These are phyloP conservation scores for Excalfactoria chinensis DNA, from an alignment of 2,113 vertebrate species.

Conservation along the genomic window DNA sequence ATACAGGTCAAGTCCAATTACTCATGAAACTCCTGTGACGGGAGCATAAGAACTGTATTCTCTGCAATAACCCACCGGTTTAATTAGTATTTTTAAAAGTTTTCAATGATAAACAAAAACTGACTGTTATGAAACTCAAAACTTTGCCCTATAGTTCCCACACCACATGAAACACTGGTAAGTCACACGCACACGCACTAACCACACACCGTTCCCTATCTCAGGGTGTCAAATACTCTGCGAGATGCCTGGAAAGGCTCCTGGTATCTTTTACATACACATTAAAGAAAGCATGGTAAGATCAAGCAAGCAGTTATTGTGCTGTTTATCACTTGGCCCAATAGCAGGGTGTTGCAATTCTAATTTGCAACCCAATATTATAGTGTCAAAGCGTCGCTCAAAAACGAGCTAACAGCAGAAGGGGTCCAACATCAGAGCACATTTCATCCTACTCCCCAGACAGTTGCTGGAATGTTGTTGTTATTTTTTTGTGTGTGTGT, in stretches of 20 bases:
- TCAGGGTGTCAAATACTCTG: constrained; percentile 30
- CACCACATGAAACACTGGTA: background rate
- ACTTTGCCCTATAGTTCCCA: constrained; percentile 24
- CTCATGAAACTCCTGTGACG: constrained; percentile 64
- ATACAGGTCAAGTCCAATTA: constrained; percentile 77
- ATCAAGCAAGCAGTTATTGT: constrained; percentile 49
- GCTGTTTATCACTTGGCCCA: constrained; percentile 58
- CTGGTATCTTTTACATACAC: background rate
- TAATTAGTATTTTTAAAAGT: constrained; percentile 43
- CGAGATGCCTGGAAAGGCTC: constrained; percentile 58
- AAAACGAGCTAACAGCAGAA: constrained; percentile 34
- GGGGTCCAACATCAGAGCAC: constrained; percentile 42
- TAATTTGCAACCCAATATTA: constrained; percentile 66
- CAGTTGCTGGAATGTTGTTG: constrained; percentile 19
- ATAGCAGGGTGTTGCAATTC: constrained; percentile 56
- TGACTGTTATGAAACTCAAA: constrained; percentile 53
- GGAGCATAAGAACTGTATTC: constrained; percentile 61
- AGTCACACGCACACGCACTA: background rate
- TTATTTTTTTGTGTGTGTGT: background rate
- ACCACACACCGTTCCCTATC: background rate
- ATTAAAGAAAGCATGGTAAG: constrained; percentile 42
- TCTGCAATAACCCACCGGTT: constrained; percentile 25
- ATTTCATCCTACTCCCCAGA: constrained; percentile 47
- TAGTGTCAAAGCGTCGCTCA: constrained; percentile 47
- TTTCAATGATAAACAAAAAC: constrained; percentile 53